Conservation (phyloP, 2,888 invertebrate genomes). For the Epirrhoe alternata region DNA sequence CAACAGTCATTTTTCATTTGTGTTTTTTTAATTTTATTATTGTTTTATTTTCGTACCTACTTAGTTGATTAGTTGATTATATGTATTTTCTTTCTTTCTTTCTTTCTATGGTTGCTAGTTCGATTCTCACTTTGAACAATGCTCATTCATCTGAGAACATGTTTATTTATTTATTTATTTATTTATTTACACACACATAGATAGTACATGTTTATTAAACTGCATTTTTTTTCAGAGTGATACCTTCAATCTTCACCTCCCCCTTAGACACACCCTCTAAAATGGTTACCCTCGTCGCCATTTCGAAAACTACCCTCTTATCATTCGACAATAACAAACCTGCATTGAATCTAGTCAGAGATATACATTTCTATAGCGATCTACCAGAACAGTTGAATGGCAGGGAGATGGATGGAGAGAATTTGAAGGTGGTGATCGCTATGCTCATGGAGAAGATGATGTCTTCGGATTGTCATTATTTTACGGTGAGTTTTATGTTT, state of each 20-base stretch:
- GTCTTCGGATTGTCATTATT: constrained; percentile 87
- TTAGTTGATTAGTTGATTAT: too few species aligned
- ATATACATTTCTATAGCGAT: constrained; percentile 73
- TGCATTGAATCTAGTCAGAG: constrained; percentile 64
- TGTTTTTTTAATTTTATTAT: too few species aligned
- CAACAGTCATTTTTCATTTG: too few species aligned
- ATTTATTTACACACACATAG: too few species aligned
- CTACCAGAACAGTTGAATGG: constrained; percentile 63
- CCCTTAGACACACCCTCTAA: constrained; percentile 60
- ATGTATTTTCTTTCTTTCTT: too few species aligned
- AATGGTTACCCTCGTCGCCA: constrained; percentile 62
- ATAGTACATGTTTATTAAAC: too few species aligned
- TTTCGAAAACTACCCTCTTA: constrained; percentile 58
- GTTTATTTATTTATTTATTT: too few species aligned
- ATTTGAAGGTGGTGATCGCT: constrained; percentile 57
- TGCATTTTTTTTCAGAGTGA: constrained; percentile 57
- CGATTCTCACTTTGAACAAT: too few species aligned
- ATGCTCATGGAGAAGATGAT: constrained; percentile 76
- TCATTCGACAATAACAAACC: constrained; percentile 56
- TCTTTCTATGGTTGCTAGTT: too few species aligned
- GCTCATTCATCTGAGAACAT: too few species aligned
- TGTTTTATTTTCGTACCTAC: too few species aligned
- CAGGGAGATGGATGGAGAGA: constrained; percentile 47
- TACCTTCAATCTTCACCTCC: constrained; percentile 64
- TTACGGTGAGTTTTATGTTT: constrained; percentile 83